Base-by-base conservation (phyloP, 2,797 vertebrate species). In the Poliocrania exsul region DNA sequence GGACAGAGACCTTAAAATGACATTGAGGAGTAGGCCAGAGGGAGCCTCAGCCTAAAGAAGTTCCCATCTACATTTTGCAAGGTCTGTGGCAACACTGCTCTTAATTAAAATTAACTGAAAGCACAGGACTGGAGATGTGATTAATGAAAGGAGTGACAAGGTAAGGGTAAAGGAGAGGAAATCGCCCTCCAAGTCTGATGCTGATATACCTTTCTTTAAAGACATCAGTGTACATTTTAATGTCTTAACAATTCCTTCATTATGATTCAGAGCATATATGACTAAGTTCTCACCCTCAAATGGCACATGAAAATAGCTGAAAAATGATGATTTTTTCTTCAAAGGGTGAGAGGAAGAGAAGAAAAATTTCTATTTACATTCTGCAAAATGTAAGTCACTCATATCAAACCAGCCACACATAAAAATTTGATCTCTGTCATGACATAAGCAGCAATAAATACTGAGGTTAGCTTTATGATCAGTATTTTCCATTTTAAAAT, bases 1-100 rank as follows among this genome's bases (percentile, higher is more conserved):
- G 66, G 51, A 51, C 19, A 71, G 11, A 86, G 24, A 92, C 89
- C 77, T 96, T 81, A 90, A 90, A 81, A 92, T 66, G 70, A 84
- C 91, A 96, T 70, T 84, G 82, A 91, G 40, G 71, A 83, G 28
- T 17, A 91, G 0, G 2, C 26, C 4, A 3, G 53, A 64, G 46
- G 57, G 69, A 92, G 26, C 33, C 12, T 20, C 5, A 0, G 38
- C 13, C 56, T 35, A 17, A 73, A 83, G 40, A 81, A 56, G 31
- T 8, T 49, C 37, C 42, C 65, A 46, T 19, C 35, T 84, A 29
- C 4, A 24, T 93, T 89, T 78, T 40, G 2, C 49, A 94, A 82
- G 9, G 11, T 16, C 24, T 71, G 7, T 31, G 28, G 19, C 82
- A 46, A 81, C 25, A 64, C 5, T 33, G 24, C 77, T 67, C n/a